These are phyloP conservation scores for Ceyx melanurus DNA, from an alignment of 2,113 vertebrate genomes.

Conservation along the genomic window DNA sequence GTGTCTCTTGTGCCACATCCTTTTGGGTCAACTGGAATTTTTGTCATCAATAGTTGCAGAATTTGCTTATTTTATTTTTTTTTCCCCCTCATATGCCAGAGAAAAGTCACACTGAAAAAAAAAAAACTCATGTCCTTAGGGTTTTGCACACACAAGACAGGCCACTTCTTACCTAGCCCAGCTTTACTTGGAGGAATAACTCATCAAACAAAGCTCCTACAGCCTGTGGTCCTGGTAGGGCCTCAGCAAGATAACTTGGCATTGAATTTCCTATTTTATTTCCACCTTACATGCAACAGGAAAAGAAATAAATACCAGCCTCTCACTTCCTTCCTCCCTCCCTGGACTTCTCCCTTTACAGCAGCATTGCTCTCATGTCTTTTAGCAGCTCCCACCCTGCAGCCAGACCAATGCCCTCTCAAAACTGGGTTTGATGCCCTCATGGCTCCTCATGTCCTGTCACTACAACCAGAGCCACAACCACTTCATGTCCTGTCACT, in stretches of 20 bases:
- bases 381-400: neutral
- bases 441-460: neutral
- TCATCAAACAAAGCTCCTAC: neutral
- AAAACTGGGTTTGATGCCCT: neutral
- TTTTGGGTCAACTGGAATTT: neutral
- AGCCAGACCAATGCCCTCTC: neutral
- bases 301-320: neutral
- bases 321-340: conserved; percentile 36
- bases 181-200: neutral
- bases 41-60: neutral
- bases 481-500: neutral
- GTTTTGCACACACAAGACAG: neutral
- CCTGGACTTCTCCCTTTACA: conserved; percentile 41
- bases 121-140: too few species aligned
- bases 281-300: conserved; percentile 30
- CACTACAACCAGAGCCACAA: neutral
- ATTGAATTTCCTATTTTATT: conserved; percentile 28
- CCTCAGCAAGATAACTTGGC: neutral
- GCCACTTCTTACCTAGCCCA: neutral
- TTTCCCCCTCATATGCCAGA: too few species aligned
- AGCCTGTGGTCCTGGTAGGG: neutral
- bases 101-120: too few species aligned
- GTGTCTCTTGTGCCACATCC: neutral
- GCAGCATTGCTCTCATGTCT: neutral
- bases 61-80: neutral